These are phyloP conservation scores for Choloepus didactylus DNA, from an alignment of 2,797 vertebrate genomes.

Conservation along the genomic window DNA sequence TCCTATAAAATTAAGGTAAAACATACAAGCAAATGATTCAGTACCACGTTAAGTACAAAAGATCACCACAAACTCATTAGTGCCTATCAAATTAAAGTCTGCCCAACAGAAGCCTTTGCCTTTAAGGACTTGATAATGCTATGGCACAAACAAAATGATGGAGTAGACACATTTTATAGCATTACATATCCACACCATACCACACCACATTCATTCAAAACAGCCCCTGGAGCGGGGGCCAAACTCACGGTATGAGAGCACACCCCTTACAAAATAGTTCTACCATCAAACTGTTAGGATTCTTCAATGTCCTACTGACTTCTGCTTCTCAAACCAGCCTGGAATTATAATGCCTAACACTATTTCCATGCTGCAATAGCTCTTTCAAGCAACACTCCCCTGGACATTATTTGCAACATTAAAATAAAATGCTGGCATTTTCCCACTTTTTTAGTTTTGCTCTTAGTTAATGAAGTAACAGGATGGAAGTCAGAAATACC, in stretches of 20 bases:
- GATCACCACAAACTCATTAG: background rate
- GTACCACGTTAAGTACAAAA: background rate
- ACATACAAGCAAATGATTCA: background rate
- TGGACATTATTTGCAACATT: background rate
- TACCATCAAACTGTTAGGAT: rapidly evolving
- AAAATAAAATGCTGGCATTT: background rate
- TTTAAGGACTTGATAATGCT: background rate
- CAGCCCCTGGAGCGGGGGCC: background rate
- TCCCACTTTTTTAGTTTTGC: background rate
- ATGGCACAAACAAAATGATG: background rate
- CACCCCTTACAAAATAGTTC: too few relatives aligned
- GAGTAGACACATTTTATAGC: background rate
- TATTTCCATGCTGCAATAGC: rapidly evolving
- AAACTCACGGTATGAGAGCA: background rate
- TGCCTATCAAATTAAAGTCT: background rate
- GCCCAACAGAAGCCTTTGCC: background rate
- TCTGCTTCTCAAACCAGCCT: background rate
- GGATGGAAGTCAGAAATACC: background rate
- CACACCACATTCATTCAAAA: background rate
- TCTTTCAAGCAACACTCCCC: background rate
- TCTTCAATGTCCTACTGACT: rapidly evolving
- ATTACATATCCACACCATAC: rapidly evolving
- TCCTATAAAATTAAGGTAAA: background rate
- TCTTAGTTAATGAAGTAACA: background rate
- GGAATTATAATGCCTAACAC: background rate